Percentiles rank a stretch among this genome's conserved stretches.
Evolutionary conservation across 2,888 invertebrate genomes (phyloP).

Genomic region (Escarpia spicata): DNA sequence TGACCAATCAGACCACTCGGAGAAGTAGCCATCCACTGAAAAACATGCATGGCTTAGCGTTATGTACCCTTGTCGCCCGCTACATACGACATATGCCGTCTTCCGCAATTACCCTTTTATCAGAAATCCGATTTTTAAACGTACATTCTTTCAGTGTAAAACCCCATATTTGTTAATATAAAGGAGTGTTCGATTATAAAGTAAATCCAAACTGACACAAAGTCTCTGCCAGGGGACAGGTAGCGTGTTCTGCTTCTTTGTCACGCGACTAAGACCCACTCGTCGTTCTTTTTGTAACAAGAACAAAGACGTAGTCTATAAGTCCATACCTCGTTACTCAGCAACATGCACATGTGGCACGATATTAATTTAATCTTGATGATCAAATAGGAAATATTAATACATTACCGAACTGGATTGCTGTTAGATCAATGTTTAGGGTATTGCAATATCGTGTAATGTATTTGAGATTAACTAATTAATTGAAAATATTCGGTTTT

Average conservation of each 20-base stretch:
- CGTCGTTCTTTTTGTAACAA: background rate
- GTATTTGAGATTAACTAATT: background rate
- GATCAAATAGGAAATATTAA: background rate
- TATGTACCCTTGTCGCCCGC: background rate
- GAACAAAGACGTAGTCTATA: background rate
- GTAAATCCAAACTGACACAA: background rate
- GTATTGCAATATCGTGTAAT: background rate
- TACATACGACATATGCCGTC: background rate
- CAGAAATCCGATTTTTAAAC: background rate
- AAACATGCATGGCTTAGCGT: background rate
- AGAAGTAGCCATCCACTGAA: slow-evolving; percentile 43
- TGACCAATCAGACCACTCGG: slow-evolving; percentile 39
- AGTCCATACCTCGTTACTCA: background rate
- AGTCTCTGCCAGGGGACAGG: background rate
- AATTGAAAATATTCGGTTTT: too few species aligned
- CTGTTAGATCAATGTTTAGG: background rate
- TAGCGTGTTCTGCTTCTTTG: background rate
- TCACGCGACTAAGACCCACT: background rate
- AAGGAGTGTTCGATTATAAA: background rate
- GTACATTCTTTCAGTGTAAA: background rate
- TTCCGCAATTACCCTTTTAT: background rate
- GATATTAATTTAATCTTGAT: background rate
- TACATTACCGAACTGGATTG: background rate
- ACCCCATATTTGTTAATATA: background rate
- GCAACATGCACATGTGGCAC: too few species aligned